These are phyloP conservation scores for Collichthys lucidus DNA, from an alignment of 2,113 vertebrate species.

Conservation along the genomic window DNA sequence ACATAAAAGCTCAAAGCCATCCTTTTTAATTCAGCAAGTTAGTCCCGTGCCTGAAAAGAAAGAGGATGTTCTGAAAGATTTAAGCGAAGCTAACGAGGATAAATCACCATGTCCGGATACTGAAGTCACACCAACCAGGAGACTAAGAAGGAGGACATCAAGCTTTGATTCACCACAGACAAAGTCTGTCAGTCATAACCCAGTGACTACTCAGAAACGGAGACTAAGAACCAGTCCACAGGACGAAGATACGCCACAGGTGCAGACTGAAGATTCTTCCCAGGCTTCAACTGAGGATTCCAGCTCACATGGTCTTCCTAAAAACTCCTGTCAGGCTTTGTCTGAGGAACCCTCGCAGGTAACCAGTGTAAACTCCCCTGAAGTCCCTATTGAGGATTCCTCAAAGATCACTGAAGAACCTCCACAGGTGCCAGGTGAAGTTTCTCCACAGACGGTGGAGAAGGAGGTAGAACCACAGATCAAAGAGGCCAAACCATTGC, in stretches of 20 bases:
- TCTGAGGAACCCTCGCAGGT: conserved; percentile 28
- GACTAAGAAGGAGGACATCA: conserved; percentile 67
- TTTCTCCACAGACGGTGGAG: conserved; percentile 41
- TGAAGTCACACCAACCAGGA: conserved; percentile 53
- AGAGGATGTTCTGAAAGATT: conserved; percentile 69
- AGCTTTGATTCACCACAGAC: conserved; percentile 61
- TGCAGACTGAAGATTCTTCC: conserved; percentile 50
- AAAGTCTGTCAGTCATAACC: conserved; percentile 71
- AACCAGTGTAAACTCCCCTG: conserved; percentile 33
- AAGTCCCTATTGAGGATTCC: conserved; percentile 36
- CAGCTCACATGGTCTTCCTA: conserved; percentile 58
- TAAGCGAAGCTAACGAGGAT: conserved; percentile 64
- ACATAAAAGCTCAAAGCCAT: conserved; percentile 81
- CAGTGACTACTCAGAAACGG: conserved; percentile 65
- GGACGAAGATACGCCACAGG: conserved; percentile 40
- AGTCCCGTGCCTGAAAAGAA: conserved; percentile 69
- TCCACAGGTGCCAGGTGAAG: conserved; percentile 49
- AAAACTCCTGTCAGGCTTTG: conserved; percentile 44
- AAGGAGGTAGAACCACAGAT: conserved; percentile 59
- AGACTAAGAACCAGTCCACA: conserved; percentile 61
- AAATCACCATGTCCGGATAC: conserved; percentile 39
- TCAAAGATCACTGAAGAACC: conserved; percentile 29
- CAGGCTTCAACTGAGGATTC: conserved; percentile 63
- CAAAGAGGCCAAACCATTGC: conserved; percentile 65
- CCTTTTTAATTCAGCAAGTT: conserved; percentile 82